phyloP scores from a whole-genome alignment of 2,888 invertebrate species.

The Thecophora atra region DNA sequence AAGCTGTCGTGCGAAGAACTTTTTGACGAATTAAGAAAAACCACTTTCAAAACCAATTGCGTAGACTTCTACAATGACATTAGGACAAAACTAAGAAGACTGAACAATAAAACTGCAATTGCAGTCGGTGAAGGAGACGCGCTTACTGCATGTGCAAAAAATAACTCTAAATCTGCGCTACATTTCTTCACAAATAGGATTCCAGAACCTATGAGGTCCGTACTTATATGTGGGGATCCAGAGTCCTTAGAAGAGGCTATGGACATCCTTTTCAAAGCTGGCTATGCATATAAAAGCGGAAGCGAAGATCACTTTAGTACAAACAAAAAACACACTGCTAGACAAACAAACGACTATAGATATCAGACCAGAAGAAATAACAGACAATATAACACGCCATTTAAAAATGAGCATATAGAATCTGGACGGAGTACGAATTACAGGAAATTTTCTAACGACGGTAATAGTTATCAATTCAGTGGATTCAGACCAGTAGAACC shows the following conservation, averaged over 20 bases:
- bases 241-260: constrained; percentile 41
- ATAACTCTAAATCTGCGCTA: constrained; percentile 43
- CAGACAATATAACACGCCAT: too few species aligned
- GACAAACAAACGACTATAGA: too few species aligned
- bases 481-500: too few species aligned
- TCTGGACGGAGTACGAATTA: too few species aligned
- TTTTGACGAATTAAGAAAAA: constrained; percentile 38
- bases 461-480: too few species aligned
- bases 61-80: constrained; percentile 43
- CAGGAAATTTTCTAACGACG: too few species aligned
- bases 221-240: constrained; percentile 41
- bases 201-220: constrained; percentile 43
- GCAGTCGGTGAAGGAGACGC: constrained; percentile 32
- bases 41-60: constrained; percentile 38
- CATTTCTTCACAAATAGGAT: constrained; percentile 44
- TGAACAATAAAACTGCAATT: constrained; percentile 40
- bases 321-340: too few species aligned
- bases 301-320: background rate
- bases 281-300: constrained; percentile 9
- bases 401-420: too few species aligned
- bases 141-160: constrained; percentile 32
- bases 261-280: constrained; percentile 41
- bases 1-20: constrained; percentile 38
- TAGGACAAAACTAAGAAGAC: constrained; percentile 34
- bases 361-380: too few species aligned